A percentile compares a stretch with the other conserved stretches of the same genome.
Evolutionary conservation across 1,140 invertebrate species (phyloP).

Genomic region (Drosophila murphyi): DNA sequence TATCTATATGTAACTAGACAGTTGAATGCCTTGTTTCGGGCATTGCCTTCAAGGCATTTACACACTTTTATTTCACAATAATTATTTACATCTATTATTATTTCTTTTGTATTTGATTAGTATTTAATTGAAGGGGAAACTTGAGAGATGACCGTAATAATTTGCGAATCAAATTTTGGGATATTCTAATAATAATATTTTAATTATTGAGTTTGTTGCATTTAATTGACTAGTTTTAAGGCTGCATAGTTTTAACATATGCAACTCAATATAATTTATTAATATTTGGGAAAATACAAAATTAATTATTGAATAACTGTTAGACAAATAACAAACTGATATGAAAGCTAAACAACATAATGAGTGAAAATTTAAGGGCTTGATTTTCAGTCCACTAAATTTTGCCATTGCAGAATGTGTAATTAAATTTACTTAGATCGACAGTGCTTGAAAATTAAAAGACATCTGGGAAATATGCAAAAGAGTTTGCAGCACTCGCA

Average conservation of each 20-base stretch:
- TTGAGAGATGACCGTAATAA: neutral
- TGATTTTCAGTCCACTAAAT: neutral
- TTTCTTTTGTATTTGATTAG: neutral
- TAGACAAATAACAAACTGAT: too few relatives aligned
- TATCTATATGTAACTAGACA: constrained; percentile 49
- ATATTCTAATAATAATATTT: too few relatives aligned
- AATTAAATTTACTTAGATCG: constrained; percentile 11
- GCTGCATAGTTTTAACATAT: too few relatives aligned
- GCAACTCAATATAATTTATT: too few relatives aligned
- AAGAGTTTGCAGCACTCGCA: constrained; percentile 10
- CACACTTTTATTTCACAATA: constrained; percentile 23
- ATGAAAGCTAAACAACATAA: too few relatives aligned
- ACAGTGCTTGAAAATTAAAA: neutral
- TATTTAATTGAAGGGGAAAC: neutral
- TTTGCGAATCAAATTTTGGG: neutral
- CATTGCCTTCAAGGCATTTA: constrained; percentile 1
- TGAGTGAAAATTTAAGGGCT: too few relatives aligned
- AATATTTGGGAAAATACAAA: too few relatives aligned
- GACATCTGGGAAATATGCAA: constrained; percentile 4
- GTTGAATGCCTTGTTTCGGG: constrained; percentile 35
- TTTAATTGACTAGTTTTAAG: too few relatives aligned
- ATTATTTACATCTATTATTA: constrained; percentile 8
- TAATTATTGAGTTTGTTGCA: too few relatives aligned
- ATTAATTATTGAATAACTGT: too few relatives aligned
- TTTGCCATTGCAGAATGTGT: neutral